Evolutionary conservation across 2,888 invertebrate species (phyloP).

Genomic region (Drosophila suboccidentalis): DNA sequence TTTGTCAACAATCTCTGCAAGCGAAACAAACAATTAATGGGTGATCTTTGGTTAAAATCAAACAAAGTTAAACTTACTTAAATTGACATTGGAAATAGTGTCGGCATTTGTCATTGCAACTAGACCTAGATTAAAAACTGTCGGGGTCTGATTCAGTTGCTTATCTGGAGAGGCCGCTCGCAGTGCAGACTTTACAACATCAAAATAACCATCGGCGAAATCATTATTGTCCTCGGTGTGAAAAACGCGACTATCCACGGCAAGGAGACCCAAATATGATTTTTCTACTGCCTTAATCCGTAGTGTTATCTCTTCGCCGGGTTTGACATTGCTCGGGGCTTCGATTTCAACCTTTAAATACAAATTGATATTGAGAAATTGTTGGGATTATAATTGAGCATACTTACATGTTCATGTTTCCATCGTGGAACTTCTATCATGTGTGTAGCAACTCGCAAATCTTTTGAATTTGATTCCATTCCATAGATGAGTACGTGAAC

Average conservation of each 20-base stretch:
- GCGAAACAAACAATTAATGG: not conserved
- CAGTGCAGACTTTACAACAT: conserved; percentile 2
- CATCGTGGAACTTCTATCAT: conserved; percentile 12
- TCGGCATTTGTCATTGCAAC: conserved; percentile 25
- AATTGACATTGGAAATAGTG: not conserved
- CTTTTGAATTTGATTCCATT: conserved; percentile 4
- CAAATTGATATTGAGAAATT: not conserved
- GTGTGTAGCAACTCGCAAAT: conserved; percentile 8
- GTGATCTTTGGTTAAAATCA: not conserved
- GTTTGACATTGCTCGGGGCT: not conserved
- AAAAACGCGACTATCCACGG: conserved; percentile 13
- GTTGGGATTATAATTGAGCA: too few relatives aligned
- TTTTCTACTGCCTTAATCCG: conserved; percentile 5
- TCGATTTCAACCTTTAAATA: conserved; percentile 23
- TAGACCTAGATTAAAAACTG: conserved; percentile 13
- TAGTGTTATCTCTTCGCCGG: conserved; percentile 25
- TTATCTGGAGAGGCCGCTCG: not conserved
- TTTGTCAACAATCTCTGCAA: not conserved
- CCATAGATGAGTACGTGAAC: conserved; percentile 28
- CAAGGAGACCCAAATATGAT: conserved; percentile 38
- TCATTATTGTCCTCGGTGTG: conserved; percentile 11
- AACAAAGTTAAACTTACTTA: not conserved
- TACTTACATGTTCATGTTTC: conserved; percentile 23
- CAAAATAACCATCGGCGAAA: conserved; percentile 4
- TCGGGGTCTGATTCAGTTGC: not conserved